Conservation (phyloP, 2,888 invertebrate species). For the Archips crataeganus region DNA sequence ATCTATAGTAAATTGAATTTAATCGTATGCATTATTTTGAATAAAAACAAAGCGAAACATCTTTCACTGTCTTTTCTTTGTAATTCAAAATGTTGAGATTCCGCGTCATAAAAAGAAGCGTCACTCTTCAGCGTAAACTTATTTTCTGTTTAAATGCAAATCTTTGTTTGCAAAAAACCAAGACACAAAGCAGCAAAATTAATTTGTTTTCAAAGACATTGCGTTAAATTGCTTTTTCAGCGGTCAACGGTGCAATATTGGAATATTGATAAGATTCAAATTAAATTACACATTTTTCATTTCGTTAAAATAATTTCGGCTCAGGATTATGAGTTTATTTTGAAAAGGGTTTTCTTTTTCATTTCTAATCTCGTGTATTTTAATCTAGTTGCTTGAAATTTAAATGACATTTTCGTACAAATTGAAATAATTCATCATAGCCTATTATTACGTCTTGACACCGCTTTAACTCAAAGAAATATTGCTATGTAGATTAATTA, state of each 20-base stretch:
- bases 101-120: slow-evolving; percentile 9
- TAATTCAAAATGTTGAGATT: not conserved
- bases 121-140: slow-evolving; percentile 16
- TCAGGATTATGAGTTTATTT: not conserved
- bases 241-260: slow-evolving; percentile 26
- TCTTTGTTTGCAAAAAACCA: slow-evolving; percentile 27
- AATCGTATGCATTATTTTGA: not conserved
- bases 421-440: not conserved
- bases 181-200: slow-evolving; percentile 27
- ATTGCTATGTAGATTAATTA: not conserved
- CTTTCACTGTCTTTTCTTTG: not conserved
- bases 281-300: slow-evolving; percentile 16
- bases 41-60: not conserved
- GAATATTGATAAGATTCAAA: slow-evolving; percentile 31
- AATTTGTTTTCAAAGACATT: slow-evolving; percentile 38
- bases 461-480: not conserved
- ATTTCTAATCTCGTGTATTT: not conserved
- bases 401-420: not conserved
- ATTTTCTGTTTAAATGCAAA: slow-evolving; percentile 33
- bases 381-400: not conserved
- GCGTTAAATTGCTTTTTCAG: slow-evolving; percentile 37
- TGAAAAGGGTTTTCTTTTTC: not conserved
- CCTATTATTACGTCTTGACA: not conserved
- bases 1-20: too few species aligned
- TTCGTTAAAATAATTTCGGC: not conserved